Evolutionary conservation across 2,888 invertebrate species (phyloP).

Genomic region (Rhingia campestris): DNA sequence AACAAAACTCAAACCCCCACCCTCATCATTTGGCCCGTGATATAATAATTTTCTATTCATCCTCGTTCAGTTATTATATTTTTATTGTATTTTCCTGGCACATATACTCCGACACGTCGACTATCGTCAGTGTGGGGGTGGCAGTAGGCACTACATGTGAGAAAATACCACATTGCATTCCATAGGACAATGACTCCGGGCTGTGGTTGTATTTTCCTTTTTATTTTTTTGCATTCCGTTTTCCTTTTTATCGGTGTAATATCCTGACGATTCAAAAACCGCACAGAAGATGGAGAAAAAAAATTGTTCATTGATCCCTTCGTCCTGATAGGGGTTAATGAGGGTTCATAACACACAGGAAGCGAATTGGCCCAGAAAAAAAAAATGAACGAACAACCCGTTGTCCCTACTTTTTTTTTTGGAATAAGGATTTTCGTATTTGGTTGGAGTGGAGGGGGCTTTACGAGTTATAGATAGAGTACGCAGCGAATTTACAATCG

Average conservation of each 20-base stretch:
- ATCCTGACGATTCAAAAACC: slow-evolving; percentile 50
- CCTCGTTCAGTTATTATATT: slow-evolving; percentile 61
- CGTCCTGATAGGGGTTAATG: slow-evolving; percentile 70
- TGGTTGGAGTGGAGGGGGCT: background rate
- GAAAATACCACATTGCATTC: slow-evolving; percentile 42
- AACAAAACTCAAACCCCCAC: slow-evolving; percentile 21
- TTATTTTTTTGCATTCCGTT: slow-evolving; percentile 10
- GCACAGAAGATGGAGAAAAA: slow-evolving; percentile 16
- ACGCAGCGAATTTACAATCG: slow-evolving; percentile 69
- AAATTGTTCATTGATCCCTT: slow-evolving; percentile 67
- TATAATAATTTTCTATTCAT: slow-evolving; percentile 64
- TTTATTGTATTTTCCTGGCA: slow-evolving; percentile 47
- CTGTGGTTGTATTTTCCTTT: slow-evolving; percentile 32
- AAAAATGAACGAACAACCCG: slow-evolving; percentile 4
- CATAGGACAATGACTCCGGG: slow-evolving; percentile 65
- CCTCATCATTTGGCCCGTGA: slow-evolving; percentile 32
- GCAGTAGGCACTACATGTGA: slow-evolving; percentile 14
- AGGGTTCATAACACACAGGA: slow-evolving; percentile 67
- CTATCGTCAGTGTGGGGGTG: background rate
- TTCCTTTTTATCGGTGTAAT: slow-evolving; percentile 39
- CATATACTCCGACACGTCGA: slow-evolving; percentile 10
- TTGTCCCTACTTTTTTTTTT: slow-evolving; percentile 46
- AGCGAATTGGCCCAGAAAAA: slow-evolving; percentile 39
- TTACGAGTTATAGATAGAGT: slow-evolving; percentile 33
- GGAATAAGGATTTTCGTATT: background rate